A percentile compares a stretch with the other conserved stretches of the same genome.
Conservation (phyloP, 2,113 vertebrate genomes). For the Ranitomeya variabilis region DNA sequence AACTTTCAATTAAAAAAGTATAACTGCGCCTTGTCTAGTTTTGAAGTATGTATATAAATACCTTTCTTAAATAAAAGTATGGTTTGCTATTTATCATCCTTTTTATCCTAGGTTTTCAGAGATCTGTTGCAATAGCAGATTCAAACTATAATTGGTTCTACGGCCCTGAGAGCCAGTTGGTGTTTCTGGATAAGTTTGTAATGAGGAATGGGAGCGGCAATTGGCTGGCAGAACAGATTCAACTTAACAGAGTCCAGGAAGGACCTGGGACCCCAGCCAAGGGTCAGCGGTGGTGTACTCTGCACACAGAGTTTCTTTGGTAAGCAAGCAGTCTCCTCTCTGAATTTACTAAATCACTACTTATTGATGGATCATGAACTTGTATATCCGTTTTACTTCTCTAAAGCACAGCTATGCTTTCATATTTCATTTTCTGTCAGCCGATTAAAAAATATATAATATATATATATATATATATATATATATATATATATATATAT, state of each 20-base stretch:
- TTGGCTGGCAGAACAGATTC: conserved; percentile 92
- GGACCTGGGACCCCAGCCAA: conserved; percentile 90
- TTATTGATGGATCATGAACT: too few relatives aligned
- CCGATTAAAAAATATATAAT: too few relatives aligned
- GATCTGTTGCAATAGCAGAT: conserved; percentile 94
- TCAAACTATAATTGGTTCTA: conserved; percentile 99
- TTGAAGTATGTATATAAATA: too few relatives aligned
- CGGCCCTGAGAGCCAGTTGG: conserved; percentile 96
- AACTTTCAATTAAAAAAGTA: too few relatives aligned
- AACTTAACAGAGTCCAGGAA: conserved; percentile 84
- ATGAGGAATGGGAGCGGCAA: conserved; percentile 97
- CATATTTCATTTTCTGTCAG: too few relatives aligned
- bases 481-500: too few relatives aligned
- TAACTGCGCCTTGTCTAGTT: too few relatives aligned
- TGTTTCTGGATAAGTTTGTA: conserved; percentile 94
- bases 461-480: too few relatives aligned
- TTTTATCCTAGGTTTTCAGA: conserved; percentile 85
- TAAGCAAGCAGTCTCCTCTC: conserved; percentile 66
- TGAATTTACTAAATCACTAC: not conserved
- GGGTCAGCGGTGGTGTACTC: conserved; percentile 95
- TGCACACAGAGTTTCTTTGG: conserved; percentile 99
- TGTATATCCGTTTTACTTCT: too few relatives aligned
- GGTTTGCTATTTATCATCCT: not conserved
- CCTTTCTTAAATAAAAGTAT: not conserved
- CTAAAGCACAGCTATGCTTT: too few relatives aligned